Evolutionary conservation across 1,140 invertebrate species (phyloP), one percentile per base, ranked within the genome.

Genomic region (Armadillidium nasatum): DNA sequence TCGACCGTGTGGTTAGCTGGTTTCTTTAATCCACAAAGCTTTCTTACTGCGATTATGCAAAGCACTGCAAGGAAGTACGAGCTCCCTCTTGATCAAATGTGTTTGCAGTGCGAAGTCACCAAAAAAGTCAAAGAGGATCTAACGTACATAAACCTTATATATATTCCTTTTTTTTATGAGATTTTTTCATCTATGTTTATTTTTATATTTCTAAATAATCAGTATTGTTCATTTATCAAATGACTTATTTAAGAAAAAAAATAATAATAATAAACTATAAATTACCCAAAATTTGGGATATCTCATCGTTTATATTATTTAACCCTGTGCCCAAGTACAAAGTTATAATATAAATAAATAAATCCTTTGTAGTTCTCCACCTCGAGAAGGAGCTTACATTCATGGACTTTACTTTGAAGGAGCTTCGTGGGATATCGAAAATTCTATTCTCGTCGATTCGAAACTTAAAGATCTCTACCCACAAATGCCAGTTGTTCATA

Each of bases 11-110:
- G 96, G 96, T 85, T 98, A 33, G 93, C 93, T 19, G 96, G 96
- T 9, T 96, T 98, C 85, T 98, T 98, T 86, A 98, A 97, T 85
- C 96, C 96, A 0, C 96, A 98, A 86, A 96, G 94, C 46, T 89
- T 98, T 82, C 85, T 98, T 22, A 98, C 96, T 0, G 95, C 96
- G 46, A 96, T 98, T 81, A 98, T 98, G 95, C 96, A 98, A 86
- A 95, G 93, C 79, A 97, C 95, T 44, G 95, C 95, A 0, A 87
- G 95, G 44, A 90, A 93, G 82, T 94, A 95, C 83, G 95, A 98
- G 85, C 88, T 96, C 79, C 95, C 96, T 0, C 87, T 98, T 10
- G 96, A 98, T 85, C 95, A 97, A 86, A 97, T 98, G 95, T 95
- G 93, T 83, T 85, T 98, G 7, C 94, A 96, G 82, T 97, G 94